Evolutionary conservation across 2,888 invertebrate species (phyloP), one percentile per base, ranked within the genome.

Genomic region (Mimachlamys varia): DNA sequence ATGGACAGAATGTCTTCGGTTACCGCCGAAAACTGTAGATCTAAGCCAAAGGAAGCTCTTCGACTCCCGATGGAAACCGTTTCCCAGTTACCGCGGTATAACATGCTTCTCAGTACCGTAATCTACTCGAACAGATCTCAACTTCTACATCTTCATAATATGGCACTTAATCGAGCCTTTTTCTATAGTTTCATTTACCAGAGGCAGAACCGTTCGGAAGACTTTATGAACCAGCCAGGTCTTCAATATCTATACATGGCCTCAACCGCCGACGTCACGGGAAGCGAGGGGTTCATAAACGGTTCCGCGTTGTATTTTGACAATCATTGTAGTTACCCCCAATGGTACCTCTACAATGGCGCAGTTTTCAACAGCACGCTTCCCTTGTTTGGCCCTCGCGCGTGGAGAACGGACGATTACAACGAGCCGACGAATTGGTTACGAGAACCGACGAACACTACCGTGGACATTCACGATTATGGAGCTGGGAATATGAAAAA

Each of bases 191-290:
- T 95, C 90, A 94, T 96, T 88, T 95, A 94, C 89, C 96, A 95
- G 89, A 93, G 94, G 89, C 93, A 95, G 89, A 96, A 95, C 92
- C 93, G 94, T 33, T 94, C 95, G 0, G 93, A 88, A 27, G 93
- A 94, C 88, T 94, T 94, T 87, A 90, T 92, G 88, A 98, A 98
- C 94, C 99, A 99, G 97, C 99, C 99, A 0, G 99, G 99, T 90
- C 98, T 99, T 98, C 99, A 99, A 98, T 99, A 99, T 96, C 99
- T 99, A 96, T 99, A 99, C 96, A 97, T 99, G 88, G 99, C 99
- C 0, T 98, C 99, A 0, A 98, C 99, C 0, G 99, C 99, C 0
- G 99, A 99, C 96, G 98, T 99, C 0, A 98, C 99, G 0, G 98
- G 99, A 0, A 99, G 99, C 97, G 98, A 98, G 0, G 98, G 98